A percentile compares a stretch with the other conserved stretches of the same genome.
Conservation (phyloP, 2,888 invertebrate genomes). For the Zootermopsis nevadensis region DNA sequence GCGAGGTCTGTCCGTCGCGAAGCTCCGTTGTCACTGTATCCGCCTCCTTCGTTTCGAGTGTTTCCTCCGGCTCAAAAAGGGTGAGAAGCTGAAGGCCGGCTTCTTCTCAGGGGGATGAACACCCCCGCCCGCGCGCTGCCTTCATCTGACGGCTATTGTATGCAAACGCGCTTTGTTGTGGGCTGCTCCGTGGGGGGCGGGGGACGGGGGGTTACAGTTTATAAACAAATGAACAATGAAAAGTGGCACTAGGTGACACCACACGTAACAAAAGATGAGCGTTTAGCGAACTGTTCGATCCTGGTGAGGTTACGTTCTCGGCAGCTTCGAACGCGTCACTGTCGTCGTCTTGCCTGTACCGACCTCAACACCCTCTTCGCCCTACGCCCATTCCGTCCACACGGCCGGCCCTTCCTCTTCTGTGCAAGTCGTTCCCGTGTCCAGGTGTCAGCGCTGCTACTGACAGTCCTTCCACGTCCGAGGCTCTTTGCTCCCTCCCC, state of each 20-base stretch:
- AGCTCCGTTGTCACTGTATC: neutral
- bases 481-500: too few relatives aligned
- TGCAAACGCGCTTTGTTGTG: neutral
- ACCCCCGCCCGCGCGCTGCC: neutral
- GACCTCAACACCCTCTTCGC: too few relatives aligned
- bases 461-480: too few relatives aligned
- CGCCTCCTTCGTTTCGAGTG: neutral
- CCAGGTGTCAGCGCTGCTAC: too few relatives aligned
- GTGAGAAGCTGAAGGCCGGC: constrained; percentile 1
- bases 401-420: too few relatives aligned
- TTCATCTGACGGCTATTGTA: neutral
- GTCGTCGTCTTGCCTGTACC: too few relatives aligned
- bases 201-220: neutral
- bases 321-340: too few relatives aligned
- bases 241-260: neutral
- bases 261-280: neutral
- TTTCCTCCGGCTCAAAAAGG: neutral
- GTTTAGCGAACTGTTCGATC: neutral
- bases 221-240: constrained; percentile 7
- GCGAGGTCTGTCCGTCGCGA: neutral
- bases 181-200: neutral
- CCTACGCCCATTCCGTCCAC: too few relatives aligned
- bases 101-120: constrained; percentile 10
- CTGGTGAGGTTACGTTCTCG: neutral
- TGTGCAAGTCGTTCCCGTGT: too few relatives aligned